Percentiles rank a stretch among this genome's conserved stretches.
Evolutionary conservation across 2,113 vertebrate species (phyloP).

Genomic region (Grallaria varia): DNA sequence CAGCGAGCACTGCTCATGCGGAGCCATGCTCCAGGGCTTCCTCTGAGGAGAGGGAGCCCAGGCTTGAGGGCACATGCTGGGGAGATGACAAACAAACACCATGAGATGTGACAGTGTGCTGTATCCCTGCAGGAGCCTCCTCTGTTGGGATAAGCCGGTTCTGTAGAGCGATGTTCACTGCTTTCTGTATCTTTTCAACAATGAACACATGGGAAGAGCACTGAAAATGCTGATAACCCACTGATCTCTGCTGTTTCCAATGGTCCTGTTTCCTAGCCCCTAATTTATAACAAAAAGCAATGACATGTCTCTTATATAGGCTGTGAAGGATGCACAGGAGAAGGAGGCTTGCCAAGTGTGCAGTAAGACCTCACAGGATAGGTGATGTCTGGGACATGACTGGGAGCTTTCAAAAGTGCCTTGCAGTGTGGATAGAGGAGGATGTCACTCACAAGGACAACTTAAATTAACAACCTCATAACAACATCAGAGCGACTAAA

Average conservation of each 20-base stretch:
- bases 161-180: neutral
- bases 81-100: neutral
- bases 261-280: neutral
- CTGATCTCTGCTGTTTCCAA: neutral
- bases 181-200: neutral
- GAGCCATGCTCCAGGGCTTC: neutral
- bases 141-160: neutral
- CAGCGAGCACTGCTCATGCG: neutral
- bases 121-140: conserved; percentile 3
- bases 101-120: conserved; percentile 42
- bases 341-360: neutral
- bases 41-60: neutral
- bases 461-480: neutral
- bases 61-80: neutral
- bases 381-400: neutral
- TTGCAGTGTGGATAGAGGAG: neutral
- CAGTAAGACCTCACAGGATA: neutral
- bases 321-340: neutral
- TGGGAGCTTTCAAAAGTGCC: neutral
- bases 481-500: neutral
- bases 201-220: neutral
- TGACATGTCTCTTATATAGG: neutral
- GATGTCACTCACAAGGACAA: neutral
- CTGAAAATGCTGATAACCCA: neutral
- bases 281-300: neutral